These are phyloP conservation scores for Varanus komodoensis DNA, from an alignment of 2,113 vertebrate genomes.

Conservation along the genomic window DNA sequence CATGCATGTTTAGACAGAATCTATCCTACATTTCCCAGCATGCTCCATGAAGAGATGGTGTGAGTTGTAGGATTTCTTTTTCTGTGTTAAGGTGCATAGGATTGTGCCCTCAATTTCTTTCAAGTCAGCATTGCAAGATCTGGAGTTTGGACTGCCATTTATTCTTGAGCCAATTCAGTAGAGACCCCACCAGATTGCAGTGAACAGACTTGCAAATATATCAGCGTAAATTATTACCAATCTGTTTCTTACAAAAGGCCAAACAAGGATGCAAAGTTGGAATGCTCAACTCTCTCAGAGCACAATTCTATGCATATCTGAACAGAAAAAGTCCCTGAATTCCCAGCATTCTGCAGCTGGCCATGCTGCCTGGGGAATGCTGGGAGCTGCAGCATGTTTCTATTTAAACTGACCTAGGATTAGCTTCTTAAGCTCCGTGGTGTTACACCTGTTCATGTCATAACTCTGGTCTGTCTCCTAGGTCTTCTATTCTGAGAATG, in stretches of 20 bases:
- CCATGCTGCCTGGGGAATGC: no score
- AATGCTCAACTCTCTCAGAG: background rate
- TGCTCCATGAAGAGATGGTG: no score
- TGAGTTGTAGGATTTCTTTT: no score
- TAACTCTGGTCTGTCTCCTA: background rate
- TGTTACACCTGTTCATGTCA: conserved; percentile 2
- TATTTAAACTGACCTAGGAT: no score
- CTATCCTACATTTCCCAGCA: no score
- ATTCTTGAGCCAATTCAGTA: conserved; percentile 20
- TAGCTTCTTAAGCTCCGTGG: background rate
- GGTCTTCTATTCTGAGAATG: conserved; percentile 41
- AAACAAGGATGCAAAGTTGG: conserved; percentile 34
- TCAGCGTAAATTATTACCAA: conserved; percentile 12
- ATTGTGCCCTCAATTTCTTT: conserved; percentile 27
- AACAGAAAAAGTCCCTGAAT: no score
- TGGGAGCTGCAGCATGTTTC: no score
- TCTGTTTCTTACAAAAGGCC: background rate
- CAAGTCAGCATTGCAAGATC: background rate
- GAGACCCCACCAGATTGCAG: background rate
- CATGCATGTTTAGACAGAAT: no score
- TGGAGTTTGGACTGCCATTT: conserved; percentile 10
- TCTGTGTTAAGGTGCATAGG: no score
- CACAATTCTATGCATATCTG: no score
- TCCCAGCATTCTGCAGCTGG: no score
- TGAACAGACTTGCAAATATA: conserved; percentile 9